Evolutionary conservation across 2,797 vertebrate species (phyloP), one percentile per base, ranked within the genome.

Genomic region (Siniperca scherzeri): DNA sequence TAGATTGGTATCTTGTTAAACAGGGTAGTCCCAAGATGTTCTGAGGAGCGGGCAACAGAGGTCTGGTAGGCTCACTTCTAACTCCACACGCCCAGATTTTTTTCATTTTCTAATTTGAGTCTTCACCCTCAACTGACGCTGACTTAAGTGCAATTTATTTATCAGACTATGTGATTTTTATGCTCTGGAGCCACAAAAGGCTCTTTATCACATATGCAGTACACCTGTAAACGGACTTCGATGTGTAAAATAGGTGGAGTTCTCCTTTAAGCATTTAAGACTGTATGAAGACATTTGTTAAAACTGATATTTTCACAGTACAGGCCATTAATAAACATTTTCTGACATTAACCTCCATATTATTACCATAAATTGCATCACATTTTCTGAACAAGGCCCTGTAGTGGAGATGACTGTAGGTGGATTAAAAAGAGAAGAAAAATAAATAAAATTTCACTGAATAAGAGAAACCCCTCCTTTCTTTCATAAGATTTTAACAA

Each of bases 381-480:
- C 42, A 36, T 78, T 75, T 69, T 48, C 76, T 79, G 83, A 87
- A 90, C 80, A 80, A 81, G 85, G 80, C 62, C 27, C 83, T 77
- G 88, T 72, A 81, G 86, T 86, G 75, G 70, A 48, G 68, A 81
- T 62, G 77, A 74, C 66, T 16, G 78, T 44, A 64, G 81, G 73
- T 69, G 88, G 83, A 84, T 85, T 85, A 81, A 86, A 68, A 33
- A 19, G n/a, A 36, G n/a, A 48, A 55, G 30, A 30, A 30, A 48
- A 46, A 2, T 6, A 70, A 65, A 42, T 52, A 59, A 78, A 70
- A 57, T 40, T 30, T 57, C 57, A 72, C 57, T 53, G 25, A 76
- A 81, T 57, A 38, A 60, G 2, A 74, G 16, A 27, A 62, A 82
- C 14, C 5, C 33, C 46, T 33, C 9, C 8, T 0, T 59, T 59